Evolutionary conservation across 2,888 invertebrate genomes (phyloP).

Genomic region (Trichopria drosophilae): DNA sequence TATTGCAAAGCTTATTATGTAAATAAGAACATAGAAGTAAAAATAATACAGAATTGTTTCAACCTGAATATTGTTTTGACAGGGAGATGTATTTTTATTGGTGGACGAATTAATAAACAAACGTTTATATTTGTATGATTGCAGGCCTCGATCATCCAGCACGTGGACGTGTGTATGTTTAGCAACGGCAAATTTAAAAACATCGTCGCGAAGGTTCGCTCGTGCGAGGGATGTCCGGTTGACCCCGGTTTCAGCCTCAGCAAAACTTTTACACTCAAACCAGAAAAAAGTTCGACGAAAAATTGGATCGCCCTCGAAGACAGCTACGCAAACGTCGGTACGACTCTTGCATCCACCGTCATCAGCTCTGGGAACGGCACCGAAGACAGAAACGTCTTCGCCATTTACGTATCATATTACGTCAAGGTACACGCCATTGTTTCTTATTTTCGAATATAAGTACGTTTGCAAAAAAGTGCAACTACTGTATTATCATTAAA

Average conservation of each 20-base stretch:
- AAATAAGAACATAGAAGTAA: too few relatives aligned
- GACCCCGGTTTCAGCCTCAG: slow-evolving; percentile 67
- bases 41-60: too few relatives aligned
- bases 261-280: slow-evolving; percentile 69
- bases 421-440: slow-evolving; percentile 69
- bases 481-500: too few relatives aligned
- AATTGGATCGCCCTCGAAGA: slow-evolving; percentile 92
- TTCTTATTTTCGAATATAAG: too few relatives aligned
- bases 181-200: slow-evolving; percentile 94
- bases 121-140: too few relatives aligned
- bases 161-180: slow-evolving; percentile 93
- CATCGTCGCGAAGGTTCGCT: slow-evolving; percentile 73
- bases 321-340: slow-evolving; percentile 62
- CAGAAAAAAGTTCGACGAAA: slow-evolving; percentile 77
- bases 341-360: slow-evolving; percentile 65
- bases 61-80: too few relatives aligned
- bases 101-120: too few relatives aligned
- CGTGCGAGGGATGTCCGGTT: slow-evolving; percentile 68
- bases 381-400: slow-evolving; percentile 83
- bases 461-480: too few relatives aligned
- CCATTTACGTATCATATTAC: slow-evolving; percentile 89
- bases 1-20: too few relatives aligned
- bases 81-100: too few relatives aligned
- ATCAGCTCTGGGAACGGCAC: slow-evolving; percentile 61
- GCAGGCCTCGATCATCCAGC: slow-evolving; percentile 82